Base-by-base conservation (phyloP, 2,113 vertebrate genomes). In the Balaeniceps rex region DNA sequence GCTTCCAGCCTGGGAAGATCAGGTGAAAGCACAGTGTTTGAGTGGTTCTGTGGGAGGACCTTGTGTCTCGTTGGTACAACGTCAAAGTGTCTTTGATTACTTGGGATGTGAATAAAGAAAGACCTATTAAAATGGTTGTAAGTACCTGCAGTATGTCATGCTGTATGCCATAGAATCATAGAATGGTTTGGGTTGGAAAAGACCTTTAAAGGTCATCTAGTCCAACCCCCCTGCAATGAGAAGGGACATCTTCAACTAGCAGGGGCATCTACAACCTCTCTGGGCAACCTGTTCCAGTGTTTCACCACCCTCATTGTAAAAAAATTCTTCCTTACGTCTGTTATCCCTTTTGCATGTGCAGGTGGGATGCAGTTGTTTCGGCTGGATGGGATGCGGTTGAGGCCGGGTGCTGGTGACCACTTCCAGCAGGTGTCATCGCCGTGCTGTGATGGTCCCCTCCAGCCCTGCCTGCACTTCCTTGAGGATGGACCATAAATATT, bases 401-500 rank as follows among this genome's bases (percentile, higher is more conserved):
- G 71, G 36, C 34, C 0, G 3, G 57, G n/a, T 2, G 3, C 34
- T 38, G 49, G 24, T 47, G 19, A 12, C 40, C 86, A 2, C 49
- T 38, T 55, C 96, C 96, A 96, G 90, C 80, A 93, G 95, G 79
- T 97, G 95, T 90, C 97, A 94, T 90, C 42, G 18, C 97, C n/a
- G 54, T 72, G 94, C 93, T 82, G 19, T 84, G 94, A 36, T 11
- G 28, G 58, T 51, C 44, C 75, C 49, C 64, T 61, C 83, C 71
- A 46, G 61, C 40, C 52, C 34, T 19, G 29, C 74, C 81, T 63
- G 63, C 65, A 16, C 87, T 82, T 52, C 95, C 88, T 52, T 65
- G 46, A 38, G 77, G 96, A 93, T 60, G 78, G 66, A 76, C 92
- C 84, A 94, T 97, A 97, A 98, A 97, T 98, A 98, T 98, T 98